Base-by-base conservation (phyloP, 2,113 vertebrate species). In the Aythya baeri region DNA sequence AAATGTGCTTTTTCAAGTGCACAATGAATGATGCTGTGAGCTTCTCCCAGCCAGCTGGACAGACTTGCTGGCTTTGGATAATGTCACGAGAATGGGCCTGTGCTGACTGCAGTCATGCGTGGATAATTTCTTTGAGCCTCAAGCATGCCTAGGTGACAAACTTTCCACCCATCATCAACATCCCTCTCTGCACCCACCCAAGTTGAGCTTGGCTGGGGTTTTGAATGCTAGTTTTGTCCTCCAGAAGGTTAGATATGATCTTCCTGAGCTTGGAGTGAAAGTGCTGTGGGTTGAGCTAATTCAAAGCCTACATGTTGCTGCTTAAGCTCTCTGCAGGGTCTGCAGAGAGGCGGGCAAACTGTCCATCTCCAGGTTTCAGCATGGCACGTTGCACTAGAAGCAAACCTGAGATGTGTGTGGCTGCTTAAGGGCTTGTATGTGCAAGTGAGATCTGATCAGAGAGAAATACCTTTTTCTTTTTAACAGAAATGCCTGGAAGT, bases 341-440 rank as follows among this genome's bases (percentile, higher is more conserved):
- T 84, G 54, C 62, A 50, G 34, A 54, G 50, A 34, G 55, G 22
- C 0, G 0, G 26, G 43, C 29, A 76, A 80, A 52, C 26, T 54
- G 62, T 61, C 74, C 67, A 72, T 18, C 52, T 68, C 38, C 41
- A 20, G 34, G 14, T 8, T 83, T 79, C 32, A 20, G 76, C 26
- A 7, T 43, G 65, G 63, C n/a, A 21, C 1, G 3, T 25, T 0
- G 0, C 13, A 1, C 44, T 20, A 61, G 44, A 55, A 82, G 41
- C 13, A 52, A 55, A 70, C 44, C 49, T 43, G 43, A 72, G 26
- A 43, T 11, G 46, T 16, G 66, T 38, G 38, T 17, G 31, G 11
- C 38, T 72, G 50, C 25, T 34, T 9, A 17, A 34, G 21, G 81
- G 58, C 44, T 89, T 54, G 59, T 32, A 63, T 25, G n/a, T 0